A percentile compares a stretch with the other conserved stretches of the same genome.
phyloP scores from a whole-genome alignment of 2,888 invertebrate genomes.

The Orthosia incerta region DNA sequence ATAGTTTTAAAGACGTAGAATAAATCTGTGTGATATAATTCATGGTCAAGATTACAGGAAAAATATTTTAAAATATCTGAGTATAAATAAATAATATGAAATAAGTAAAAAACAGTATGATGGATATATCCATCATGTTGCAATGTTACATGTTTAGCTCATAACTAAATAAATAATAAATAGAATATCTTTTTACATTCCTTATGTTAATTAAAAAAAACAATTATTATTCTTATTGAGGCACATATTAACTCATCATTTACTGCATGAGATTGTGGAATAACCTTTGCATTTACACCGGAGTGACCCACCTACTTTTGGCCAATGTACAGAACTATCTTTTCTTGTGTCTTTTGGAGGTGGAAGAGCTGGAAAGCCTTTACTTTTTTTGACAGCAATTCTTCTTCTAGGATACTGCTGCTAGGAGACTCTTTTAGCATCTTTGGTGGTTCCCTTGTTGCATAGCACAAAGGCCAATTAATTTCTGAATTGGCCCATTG shows the following conservation, averaged over 20 bases:
- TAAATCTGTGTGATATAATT: too few species aligned
- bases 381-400: constrained; percentile 72
- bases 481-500: constrained; percentile 69
- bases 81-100: too few species aligned
- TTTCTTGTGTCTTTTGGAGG: constrained; percentile 75
- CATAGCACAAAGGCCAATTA: constrained; percentile 75
- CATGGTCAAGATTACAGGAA: too few species aligned
- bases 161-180: constrained; percentile 27
- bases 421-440: constrained; percentile 73
- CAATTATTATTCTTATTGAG: constrained; percentile 70
- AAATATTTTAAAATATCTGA: not conserved
- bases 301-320: constrained; percentile 74
- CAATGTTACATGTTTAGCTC: constrained; percentile 12
- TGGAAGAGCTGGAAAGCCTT: constrained; percentile 59
- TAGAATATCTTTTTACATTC: not conserved
- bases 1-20: too few species aligned
- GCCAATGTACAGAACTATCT: constrained; percentile 75
- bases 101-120: constrained; percentile 18
- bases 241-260: constrained; percentile 72
- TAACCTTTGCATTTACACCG: constrained; percentile 75
- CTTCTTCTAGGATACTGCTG: constrained; percentile 68
- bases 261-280: constrained; percentile 73
- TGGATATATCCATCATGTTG: constrained; percentile 18
- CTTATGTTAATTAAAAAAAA: constrained; percentile 31
- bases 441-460: constrained; percentile 72